phyloP scores from a whole-genome alignment of 2,888 invertebrate species.

The Hypomecis punctinalis region DNA sequence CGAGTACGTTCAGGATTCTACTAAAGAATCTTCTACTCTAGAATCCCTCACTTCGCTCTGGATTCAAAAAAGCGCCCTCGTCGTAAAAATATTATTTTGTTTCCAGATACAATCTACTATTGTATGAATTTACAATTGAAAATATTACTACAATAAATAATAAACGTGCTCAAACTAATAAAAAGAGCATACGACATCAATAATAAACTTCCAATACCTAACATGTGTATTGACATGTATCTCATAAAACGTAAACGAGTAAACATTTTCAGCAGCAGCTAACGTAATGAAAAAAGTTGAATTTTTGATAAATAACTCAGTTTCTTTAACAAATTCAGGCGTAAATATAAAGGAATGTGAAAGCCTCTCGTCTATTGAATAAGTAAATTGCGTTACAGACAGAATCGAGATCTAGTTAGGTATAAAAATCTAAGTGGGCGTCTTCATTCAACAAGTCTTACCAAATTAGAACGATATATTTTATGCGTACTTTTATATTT shows the following conservation, averaged over 20 bases:
- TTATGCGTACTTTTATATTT: too few species aligned
- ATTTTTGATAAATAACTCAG: slow-evolving; percentile 15
- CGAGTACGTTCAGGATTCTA: too few species aligned
- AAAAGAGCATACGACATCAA: neutral
- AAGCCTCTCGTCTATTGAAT: slow-evolving; percentile 22
- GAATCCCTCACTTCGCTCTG: too few species aligned
- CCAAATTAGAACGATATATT: neutral
- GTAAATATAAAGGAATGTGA: slow-evolving; percentile 12
- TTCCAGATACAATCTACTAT: too few species aligned
- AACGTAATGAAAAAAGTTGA: slow-evolving; percentile 13
- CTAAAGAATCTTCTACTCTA: too few species aligned
- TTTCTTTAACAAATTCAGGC: slow-evolving; percentile 15
- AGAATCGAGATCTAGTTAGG: slow-evolving; percentile 11
- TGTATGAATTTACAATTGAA: too few species aligned
- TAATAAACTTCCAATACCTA: neutral
- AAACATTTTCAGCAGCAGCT: slow-evolving; percentile 3
- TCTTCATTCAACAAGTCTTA: neutral
- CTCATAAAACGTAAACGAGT: slow-evolving; percentile 1
- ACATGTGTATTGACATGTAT: neutral
- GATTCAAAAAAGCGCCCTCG: too few species aligned
- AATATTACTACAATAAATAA: too few species aligned
- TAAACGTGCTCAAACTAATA: neutral
- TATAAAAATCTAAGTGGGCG: slow-evolving; percentile 4
- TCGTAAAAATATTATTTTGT: too few species aligned
- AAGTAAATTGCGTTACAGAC: slow-evolving; percentile 25